Evolutionary conservation across 2,888 invertebrate species (phyloP).

Genomic region (Margaritifera margaritifera): DNA sequence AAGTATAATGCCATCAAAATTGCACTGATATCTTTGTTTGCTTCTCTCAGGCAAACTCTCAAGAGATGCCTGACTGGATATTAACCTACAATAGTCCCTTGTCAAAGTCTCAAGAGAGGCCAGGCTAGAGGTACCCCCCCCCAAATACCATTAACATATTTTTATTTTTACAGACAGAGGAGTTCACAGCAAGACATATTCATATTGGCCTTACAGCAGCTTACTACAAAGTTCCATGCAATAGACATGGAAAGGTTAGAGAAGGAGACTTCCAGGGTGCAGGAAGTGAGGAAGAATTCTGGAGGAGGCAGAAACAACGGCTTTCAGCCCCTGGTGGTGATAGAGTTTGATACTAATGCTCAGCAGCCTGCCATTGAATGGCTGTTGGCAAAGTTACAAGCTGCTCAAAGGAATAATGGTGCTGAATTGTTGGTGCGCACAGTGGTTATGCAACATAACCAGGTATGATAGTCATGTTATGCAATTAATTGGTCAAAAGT

Average conservation of each 20-base stretch:
- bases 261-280: no score
- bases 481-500: neutral
- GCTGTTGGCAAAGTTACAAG: constrained; percentile 61
- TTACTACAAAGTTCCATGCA: neutral
- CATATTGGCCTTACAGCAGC: neutral
- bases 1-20: no score
- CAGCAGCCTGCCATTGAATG: constrained; percentile 63
- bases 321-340: constrained; percentile 61
- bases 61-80: no score
- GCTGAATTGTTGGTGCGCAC: constrained; percentile 59
- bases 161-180: neutral
- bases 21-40: no score
- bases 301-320: constrained; percentile 2
- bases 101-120: no score
- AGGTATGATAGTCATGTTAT: constrained; percentile 37
- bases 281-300: neutral
- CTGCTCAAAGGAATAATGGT: constrained; percentile 50
- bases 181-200: neutral
- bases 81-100: no score
- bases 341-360: constrained; percentile 60
- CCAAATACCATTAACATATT: neutral
- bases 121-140: neutral
- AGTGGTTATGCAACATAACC: constrained; percentile 54
- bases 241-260: no score
- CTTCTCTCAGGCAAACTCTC: no score